A percentile compares a stretch with the other conserved stretches of the same genome.
These are phyloP conservation scores for Strix occidentalis DNA, from an alignment of 2,797 vertebrate species.

Conservation along the genomic window DNA sequence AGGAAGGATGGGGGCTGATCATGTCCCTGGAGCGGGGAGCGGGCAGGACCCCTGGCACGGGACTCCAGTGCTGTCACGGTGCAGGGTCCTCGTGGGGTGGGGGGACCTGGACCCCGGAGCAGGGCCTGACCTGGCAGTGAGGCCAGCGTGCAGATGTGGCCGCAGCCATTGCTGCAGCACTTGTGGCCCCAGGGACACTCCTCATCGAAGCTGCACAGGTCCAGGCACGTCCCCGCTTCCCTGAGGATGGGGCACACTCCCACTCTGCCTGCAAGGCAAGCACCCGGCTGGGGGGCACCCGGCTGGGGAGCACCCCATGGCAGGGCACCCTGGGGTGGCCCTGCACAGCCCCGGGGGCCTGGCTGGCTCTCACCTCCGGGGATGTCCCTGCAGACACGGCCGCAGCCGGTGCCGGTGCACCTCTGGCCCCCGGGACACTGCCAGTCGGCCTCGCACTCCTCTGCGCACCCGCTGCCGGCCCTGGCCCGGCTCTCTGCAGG, in stretches of 20 bases:
- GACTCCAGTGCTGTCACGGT: rapidly evolving
- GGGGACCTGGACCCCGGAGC: rapidly evolving
- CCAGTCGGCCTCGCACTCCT: not conserved
- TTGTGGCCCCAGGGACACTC: conserved; percentile 35
- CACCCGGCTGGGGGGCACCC: not conserved
- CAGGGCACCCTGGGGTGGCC: no score
- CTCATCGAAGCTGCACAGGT: not conserved
- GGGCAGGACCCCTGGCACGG: rapidly evolving
- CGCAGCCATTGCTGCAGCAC: conserved; percentile 31
- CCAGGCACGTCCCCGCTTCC: rapidly evolving
- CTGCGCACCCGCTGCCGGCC: not conserved
- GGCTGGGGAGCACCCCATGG: rapidly evolving
- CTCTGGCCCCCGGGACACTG: not conserved
- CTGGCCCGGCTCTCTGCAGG: not conserved
- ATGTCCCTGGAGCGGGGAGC: not conserved
- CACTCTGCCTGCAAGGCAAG: not conserved
- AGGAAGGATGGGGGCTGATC: not conserved
- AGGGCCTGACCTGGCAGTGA: not conserved
- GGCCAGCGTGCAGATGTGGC: not conserved
- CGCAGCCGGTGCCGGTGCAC: not conserved
- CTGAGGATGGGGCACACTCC: not conserved
- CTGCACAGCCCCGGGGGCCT: rapidly evolving
- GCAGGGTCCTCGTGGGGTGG: rapidly evolving
- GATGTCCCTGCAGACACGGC: not conserved
- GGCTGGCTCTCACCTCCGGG: not conserved